Base-by-base conservation (phyloP, 2,888 invertebrate genomes). In the Parapristionchus giblindavisi region DNA sequence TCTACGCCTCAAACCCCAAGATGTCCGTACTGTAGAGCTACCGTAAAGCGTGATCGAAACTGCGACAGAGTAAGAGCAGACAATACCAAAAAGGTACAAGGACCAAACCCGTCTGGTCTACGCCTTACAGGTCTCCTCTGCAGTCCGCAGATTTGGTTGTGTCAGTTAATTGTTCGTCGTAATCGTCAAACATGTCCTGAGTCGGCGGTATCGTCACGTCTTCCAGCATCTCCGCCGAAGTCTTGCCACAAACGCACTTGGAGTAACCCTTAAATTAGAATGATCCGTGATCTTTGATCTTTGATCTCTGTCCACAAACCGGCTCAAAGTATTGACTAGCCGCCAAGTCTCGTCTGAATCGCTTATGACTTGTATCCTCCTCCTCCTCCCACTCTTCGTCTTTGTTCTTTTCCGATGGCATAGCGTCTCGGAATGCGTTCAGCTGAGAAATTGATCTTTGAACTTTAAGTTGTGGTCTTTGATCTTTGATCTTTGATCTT, bases 381-480 rank as follows among this genome's bases (percentile, higher is more conserved):
- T 51, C 63, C 24, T 65, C 54, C 11, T 43, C 51, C 14, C 65
- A 24, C 38, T 40, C 29, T 48, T 68, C 63, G 29, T 32, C 38
- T 0, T 48, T 60, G 40, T 29, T 74, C 75, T 72, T 60, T 29
- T 60, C 72, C 1, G 70, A 54, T 24, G 70, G 52, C 77, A 77
- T 74, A 24, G 61, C 77, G 17, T 52, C 70, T 21, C 73, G 68
- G 48, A 77, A 77, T 0, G 77, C 77, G 27, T 68, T 77, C 43
- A 81, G 54, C 81, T 81, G 63, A n/a, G n/a, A n/a, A n/a, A n/a
- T n/a, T n/a, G n/a, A n/a, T n/a, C n/a, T n/a, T n/a, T 54, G 56
- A n/a, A 24, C 14, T 54, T 54, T n/a, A 5, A 14, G 54, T 27
- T 43, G 11, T 43, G 8, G 43, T 14, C 8, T 43, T 14, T 43